Conservation (phyloP, 2,888 invertebrate genomes). For the Zygothrica quintamaculata region DNA sequence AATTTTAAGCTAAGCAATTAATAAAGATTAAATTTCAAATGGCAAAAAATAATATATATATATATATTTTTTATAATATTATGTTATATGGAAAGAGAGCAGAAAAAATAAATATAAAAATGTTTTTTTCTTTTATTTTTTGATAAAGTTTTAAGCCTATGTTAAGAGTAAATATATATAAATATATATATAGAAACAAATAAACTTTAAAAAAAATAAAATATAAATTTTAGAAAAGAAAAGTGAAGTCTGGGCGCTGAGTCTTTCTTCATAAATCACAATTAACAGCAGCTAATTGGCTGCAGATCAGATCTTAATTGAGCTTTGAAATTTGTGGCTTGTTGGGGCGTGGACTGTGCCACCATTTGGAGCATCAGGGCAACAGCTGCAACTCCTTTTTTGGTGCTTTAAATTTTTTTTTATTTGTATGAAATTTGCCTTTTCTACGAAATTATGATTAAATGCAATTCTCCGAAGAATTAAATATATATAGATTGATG, state of each 20-base stretch:
- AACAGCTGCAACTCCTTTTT: slow-evolving; percentile 42
- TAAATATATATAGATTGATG: slow-evolving; percentile 25
- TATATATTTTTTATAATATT: no score
- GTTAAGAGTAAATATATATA: no score
- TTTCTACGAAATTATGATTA: slow-evolving; percentile 2
- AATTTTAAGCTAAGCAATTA: slow-evolving; percentile 4
- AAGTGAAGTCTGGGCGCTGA: no score
- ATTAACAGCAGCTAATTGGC: slow-evolving; percentile 34
- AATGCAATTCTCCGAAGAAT: slow-evolving; percentile 40
- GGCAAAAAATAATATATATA: no score
- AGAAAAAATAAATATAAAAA: no score
- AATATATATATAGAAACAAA: no score
- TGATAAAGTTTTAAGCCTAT: no score
- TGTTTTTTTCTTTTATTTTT: no score
- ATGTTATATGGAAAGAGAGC: no score
- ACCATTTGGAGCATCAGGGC: slow-evolving; percentile 49
- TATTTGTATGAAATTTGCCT: no score
- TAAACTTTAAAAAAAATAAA: no score
- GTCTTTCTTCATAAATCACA: slow-evolving; percentile 36
- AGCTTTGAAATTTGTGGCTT: slow-evolving; percentile 5
- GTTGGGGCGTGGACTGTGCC: slow-evolving; percentile 48
- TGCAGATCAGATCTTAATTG: slow-evolving; percentile 31
- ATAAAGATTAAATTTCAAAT: slow-evolving; percentile 19
- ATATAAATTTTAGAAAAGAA: no score
- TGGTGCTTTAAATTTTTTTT: slow-evolving; percentile 38